Base-by-base conservation (phyloP, 2,113 vertebrate genomes). In the Epinephelus fuscoguttatus region DNA sequence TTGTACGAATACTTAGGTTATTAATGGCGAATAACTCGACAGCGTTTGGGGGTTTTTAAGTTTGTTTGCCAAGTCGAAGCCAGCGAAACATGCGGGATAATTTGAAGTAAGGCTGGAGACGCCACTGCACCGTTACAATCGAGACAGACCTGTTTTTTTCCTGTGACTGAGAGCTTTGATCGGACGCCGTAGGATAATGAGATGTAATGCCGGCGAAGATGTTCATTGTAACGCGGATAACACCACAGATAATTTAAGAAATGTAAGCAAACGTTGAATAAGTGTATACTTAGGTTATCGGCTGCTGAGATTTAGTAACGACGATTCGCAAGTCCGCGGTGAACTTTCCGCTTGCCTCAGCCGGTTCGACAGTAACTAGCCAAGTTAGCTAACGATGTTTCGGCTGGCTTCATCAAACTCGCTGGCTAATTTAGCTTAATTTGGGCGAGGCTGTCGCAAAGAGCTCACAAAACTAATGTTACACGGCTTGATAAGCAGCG, bases 41-140 rank as follows among this genome's bases (percentile, higher is more conserved):
- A 59, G 71, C 52, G 40, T 84, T 69, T 37, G 57, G 14, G 61
- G 6, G 70, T 66, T 67, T 66, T 69, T 33, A 94, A 93, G 90
- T 93, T 91, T 81, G 86, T 90, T 92, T 82, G 84, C 75, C 79
- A 84, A 84, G 91, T 90, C 85, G 84, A 87, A 83, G 86, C 81
- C 78, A 88, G 81, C 74, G 83, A 90, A 94, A 94, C 92, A 91
- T 92, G 92, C 87, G 87, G 86, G 87, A 86, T 91, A 40, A 79
- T 80, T 91, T 82, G 86, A 84, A 92, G 91, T 90, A 37, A 75
- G 87, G 75, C 84, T 80, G 61, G 79, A 91, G 88, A 90, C 91
- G 84, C 86, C 88, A 76, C 88, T 83, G 89, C 81, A 91, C 93
- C 89, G 94, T 94, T 93, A 93, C 90, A 92, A 92, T 80, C 88